Evolutionary conservation across 2,888 invertebrate genomes (phyloP), one percentile per base, ranked within the genome.

Genomic region (Drosophila engyochracea): DNA sequence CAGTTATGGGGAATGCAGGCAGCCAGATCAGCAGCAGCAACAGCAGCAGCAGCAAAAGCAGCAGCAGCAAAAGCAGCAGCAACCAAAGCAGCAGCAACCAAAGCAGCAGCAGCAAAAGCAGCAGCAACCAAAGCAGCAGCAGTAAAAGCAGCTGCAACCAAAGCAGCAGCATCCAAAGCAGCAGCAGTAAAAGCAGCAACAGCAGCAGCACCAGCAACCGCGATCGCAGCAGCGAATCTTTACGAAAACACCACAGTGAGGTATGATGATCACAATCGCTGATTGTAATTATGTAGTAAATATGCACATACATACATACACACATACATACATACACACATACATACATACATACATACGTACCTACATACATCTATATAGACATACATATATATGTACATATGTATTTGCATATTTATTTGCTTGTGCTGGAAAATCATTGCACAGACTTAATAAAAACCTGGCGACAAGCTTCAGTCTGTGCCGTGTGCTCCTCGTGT

Each of bases 1-100:
- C 74, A 84, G 76, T 58, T 73, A 88, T 88, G 88, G 88, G 88
- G 58, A 89, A 85, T 79, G 70, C 85, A 82, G 79, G 76, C 73
- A 89, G 82, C 71, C 49, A 64, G 16, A 64, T 25, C 55, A 62
- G 58, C 54, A 55, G 76, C 69, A 75, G 83, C 28, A 28, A 6
- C 53, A 54, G 4, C 16, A 51, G 59, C 61, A 83, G 31, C 72
- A 19, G 0, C 2, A 1, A 7, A 55, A 52, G n/a, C 31, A n/a
- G 64, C 58, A 58, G 55, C 64, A 69, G 19, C 71, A 71, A 31
- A 33, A n/a, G 62, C 55, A 58, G 47, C 65, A 65, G 69, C 82
- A 63, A 31, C 60, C 58, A 70, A 60, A 51, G 44, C 64, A 52
- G 52, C 53, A n/a, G 64, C 58, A 58, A 47, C 60, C 73, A 89